Evolutionary conservation across 2,113 vertebrate species (phyloP).

Genomic region (Pipa parva): DNA sequence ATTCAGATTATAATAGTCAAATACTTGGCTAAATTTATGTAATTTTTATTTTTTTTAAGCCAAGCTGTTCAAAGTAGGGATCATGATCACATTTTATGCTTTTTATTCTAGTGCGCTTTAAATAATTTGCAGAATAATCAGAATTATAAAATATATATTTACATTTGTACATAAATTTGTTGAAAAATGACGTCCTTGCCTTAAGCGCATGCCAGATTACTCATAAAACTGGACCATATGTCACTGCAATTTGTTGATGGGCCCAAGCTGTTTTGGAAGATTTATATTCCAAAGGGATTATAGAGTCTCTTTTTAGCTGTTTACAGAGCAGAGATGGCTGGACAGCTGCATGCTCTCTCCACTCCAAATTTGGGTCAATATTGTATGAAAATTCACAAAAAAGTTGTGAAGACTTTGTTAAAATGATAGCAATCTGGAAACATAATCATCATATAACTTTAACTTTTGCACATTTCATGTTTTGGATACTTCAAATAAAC

Average conservation of each 20-base stretch:
- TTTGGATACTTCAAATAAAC: no score
- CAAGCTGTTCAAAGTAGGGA: no score
- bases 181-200: slow-evolving; percentile 80
- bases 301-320: slow-evolving; percentile 73
- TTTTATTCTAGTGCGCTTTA: no score
- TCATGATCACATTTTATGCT: no score
- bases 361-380: slow-evolving; percentile 62
- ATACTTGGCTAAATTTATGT: background rate
- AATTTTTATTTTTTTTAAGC: background rate
- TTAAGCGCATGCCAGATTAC: slow-evolving; percentile 91
- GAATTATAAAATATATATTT: background rate
- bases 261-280: slow-evolving; percentile 98
- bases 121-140: no score
- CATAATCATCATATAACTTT: no score
- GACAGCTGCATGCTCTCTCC: slow-evolving; percentile 56
- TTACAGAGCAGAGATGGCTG: slow-evolving; percentile 61
- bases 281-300: slow-evolving; percentile 93
- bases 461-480: no score
- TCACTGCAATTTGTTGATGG: slow-evolving; percentile 97
- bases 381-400: slow-evolving; percentile 18
- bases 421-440: no score
- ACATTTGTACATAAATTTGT: slow-evolving; percentile 76
- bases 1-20: slow-evolving; percentile 1
- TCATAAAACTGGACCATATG: slow-evolving; percentile 99
- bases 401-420: slow-evolving; percentile 1